Conservation (phyloP, 2,113 vertebrate genomes). For the Calidris pugnax region DNA sequence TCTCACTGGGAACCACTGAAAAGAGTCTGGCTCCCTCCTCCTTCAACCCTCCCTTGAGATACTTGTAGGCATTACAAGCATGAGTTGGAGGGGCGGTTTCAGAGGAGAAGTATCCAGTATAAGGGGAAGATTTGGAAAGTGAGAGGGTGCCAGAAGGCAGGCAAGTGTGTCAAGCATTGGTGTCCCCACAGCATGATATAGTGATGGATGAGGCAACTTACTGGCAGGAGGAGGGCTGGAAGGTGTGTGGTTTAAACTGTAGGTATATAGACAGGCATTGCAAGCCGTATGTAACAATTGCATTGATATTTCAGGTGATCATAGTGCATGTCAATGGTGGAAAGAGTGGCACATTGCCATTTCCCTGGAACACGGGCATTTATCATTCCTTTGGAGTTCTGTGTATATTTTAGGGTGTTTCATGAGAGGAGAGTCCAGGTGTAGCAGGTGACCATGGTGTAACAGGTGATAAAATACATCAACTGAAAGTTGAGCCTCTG, state of each 20-base stretch:
- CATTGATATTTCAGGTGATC: background rate
- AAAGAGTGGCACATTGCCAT: background rate
- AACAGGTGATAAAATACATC: background rate
- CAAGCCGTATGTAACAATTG: background rate
- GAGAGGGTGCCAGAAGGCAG: background rate
- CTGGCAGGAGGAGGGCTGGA: background rate
- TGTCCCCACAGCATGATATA: background rate
- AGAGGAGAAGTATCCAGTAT: background rate
- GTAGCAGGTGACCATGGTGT: background rate
- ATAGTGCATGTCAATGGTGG: background rate
- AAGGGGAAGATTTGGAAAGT: background rate
- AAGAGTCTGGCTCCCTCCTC: too few relatives aligned
- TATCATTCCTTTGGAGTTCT: background rate
- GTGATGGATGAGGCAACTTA: background rate
- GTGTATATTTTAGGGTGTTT: background rate
- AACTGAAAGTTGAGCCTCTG: background rate
- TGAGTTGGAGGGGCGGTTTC: background rate
- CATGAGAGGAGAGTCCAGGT: background rate
- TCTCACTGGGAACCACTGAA: too few relatives aligned
- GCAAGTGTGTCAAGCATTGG: background rate
- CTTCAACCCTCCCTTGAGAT: too few relatives aligned
- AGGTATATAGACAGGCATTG: fast-evolving
- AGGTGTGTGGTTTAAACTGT: background rate
- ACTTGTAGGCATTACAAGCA: too few relatives aligned
- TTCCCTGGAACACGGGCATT: background rate